A percentile compares a stretch with the other conserved stretches of the same genome.
Evolutionary conservation across 2,113 vertebrate genomes (phyloP).

Genomic region (Protobothrops mucrosquamatus): DNA sequence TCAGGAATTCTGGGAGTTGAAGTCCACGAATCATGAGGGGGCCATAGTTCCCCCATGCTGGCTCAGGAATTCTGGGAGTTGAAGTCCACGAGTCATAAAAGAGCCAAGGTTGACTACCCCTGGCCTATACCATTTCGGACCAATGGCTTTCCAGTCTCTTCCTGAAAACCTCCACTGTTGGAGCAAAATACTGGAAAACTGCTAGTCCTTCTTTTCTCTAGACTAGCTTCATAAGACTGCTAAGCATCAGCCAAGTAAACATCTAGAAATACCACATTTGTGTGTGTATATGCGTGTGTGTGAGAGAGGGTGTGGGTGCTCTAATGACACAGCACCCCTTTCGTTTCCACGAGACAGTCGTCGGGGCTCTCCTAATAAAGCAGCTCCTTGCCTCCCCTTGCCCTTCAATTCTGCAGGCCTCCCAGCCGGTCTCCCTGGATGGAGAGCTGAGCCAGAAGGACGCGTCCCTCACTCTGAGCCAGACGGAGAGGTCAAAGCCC

Average conservation of each 20-base stretch:
- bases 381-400: not conserved
- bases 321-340: not conserved
- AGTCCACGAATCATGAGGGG: too few species aligned
- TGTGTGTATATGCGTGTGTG: not conserved
- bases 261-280: not conserved
- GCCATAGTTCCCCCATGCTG: too few species aligned
- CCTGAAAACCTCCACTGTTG: not conserved
- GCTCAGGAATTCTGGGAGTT: too few species aligned
- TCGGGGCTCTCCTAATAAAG: not conserved
- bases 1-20: too few species aligned
- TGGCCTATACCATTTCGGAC: too few species aligned
- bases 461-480: rapidly evolving
- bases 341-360: not conserved
- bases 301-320: not conserved
- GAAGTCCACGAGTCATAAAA: too few species aligned
- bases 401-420: not conserved
- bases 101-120: too few species aligned
- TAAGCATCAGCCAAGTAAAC: not conserved
- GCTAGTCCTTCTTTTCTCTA: not conserved
- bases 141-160: not conserved
- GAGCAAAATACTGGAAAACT: not conserved
- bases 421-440: not conserved
- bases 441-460: not conserved
- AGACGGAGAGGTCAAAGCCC: not conserved
- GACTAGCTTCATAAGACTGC: not conserved